Conservation (phyloP, 2,113 vertebrate species). For the Myiozetetes cayanensis region DNA sequence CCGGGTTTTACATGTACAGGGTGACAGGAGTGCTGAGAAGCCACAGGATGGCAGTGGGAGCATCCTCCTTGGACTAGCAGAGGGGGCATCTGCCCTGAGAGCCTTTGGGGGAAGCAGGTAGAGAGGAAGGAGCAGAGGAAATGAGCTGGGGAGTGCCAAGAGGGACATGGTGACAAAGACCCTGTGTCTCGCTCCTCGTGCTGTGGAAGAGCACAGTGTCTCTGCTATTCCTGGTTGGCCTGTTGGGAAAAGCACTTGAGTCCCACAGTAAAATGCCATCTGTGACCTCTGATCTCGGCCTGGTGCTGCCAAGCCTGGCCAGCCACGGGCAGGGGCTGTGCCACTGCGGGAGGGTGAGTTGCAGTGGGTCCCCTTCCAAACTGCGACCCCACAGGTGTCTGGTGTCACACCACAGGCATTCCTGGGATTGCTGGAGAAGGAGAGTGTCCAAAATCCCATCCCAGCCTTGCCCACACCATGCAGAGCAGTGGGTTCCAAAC, state of each 20-base stretch:
- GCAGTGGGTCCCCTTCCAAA: not conserved
- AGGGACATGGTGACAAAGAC: not conserved
- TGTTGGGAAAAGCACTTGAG: not conserved
- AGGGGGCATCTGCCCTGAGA: not conserved
- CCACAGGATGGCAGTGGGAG: not conserved
- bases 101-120: not conserved
- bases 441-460: not conserved
- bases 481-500: fast-evolving
- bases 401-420: not conserved
- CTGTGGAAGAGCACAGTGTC: not conserved
- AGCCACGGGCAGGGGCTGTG: not conserved
- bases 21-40: not conserved
- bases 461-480: fast-evolving
- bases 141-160: not conserved
- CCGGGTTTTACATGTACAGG: not conserved
- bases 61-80: not conserved
- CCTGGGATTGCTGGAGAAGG: not conserved
- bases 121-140: not conserved
- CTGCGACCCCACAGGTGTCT: not conserved
- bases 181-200: fast-evolving
- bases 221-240: not conserved
- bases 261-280: not conserved
- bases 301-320: fast-evolving
- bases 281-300: not conserved
- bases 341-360: fast-evolving